These are phyloP conservation scores for Onychomys arenicola DNA, from an alignment of 2,797 vertebrate species.

Conservation along the genomic window DNA sequence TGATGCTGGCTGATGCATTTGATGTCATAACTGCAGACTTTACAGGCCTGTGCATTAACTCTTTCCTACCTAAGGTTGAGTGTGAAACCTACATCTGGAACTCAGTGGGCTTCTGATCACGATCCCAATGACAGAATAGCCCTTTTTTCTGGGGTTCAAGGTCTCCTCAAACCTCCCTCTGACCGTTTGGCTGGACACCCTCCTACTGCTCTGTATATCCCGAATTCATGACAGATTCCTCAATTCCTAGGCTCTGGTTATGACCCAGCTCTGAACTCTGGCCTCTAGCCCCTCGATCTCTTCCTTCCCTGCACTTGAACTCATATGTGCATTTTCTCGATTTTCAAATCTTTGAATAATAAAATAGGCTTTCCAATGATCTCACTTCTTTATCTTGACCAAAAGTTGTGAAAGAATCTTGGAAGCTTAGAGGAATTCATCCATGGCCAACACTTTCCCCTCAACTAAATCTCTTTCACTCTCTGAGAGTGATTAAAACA, in stretches of 20 bases:
- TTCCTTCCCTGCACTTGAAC: not conserved
- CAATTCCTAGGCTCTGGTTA: not conserved
- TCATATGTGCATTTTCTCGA: not conserved
- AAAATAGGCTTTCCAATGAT: not conserved
- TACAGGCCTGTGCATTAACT: not conserved
- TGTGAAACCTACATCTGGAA: not conserved
- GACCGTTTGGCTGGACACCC: too few species aligned
- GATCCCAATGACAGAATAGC: not conserved
- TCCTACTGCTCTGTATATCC: fast-evolving
- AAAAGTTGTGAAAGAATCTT: not conserved
- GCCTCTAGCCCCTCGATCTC: not conserved
- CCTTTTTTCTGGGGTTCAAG: not conserved
- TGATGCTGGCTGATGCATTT: not conserved
- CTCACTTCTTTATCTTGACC: not conserved
- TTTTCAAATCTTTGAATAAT: not conserved
- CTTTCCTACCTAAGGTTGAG: not conserved
- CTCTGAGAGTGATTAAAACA: not conserved
- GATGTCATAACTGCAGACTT: not conserved
- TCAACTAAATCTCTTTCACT: not conserved
- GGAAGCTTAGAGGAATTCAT: not conserved
- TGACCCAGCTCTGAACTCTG: not conserved
- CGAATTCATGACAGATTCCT: fast-evolving
- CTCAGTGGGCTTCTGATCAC: not conserved
- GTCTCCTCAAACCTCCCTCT: not conserved
- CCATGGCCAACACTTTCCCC: not conserved